Percentiles rank a stretch among this genome's conserved stretches.
Conservation (phyloP, 1,140 invertebrate genomes). For the Pogonomyrmex barbatus region DNA sequence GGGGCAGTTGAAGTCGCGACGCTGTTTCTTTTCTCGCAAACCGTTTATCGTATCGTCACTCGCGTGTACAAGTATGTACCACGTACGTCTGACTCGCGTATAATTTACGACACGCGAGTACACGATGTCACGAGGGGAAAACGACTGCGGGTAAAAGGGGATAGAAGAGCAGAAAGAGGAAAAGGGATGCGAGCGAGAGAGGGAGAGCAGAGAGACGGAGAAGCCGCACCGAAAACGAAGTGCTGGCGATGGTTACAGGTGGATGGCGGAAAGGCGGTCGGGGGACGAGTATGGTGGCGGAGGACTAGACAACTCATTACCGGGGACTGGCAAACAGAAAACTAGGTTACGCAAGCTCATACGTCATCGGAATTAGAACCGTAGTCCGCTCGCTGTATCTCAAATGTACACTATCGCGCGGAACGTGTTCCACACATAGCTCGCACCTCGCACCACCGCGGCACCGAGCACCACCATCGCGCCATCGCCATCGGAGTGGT, state of each 20-base stretch:
- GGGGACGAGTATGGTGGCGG: slow-evolving; percentile 19
- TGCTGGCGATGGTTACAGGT: slow-evolving; percentile 70
- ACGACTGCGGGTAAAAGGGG: slow-evolving; percentile 25
- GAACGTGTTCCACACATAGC: slow-evolving; percentile 74
- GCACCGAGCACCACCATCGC: slow-evolving; percentile 41
- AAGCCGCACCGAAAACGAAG: slow-evolving; percentile 58
- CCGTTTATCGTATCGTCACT: slow-evolving; percentile 54
- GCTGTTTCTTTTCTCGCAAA: slow-evolving; percentile 23
- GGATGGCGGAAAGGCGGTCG: slow-evolving; percentile 53
- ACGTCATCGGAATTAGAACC: slow-evolving; percentile 85
- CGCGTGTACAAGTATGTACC: slow-evolving; percentile 11
- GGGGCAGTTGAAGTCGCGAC: not conserved
- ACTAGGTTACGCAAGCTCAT: slow-evolving; percentile 84
- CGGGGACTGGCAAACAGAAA: slow-evolving; percentile 83
- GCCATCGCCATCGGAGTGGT: not conserved
- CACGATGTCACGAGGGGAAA: slow-evolving; percentile 58
- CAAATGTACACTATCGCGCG: slow-evolving; percentile 82
- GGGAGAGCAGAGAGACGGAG: not conserved
- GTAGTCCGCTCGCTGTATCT: slow-evolving; percentile 82
- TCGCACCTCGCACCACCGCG: slow-evolving; percentile 13
- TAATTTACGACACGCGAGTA: slow-evolving; percentile 70
- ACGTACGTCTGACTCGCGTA: slow-evolving; percentile 50
- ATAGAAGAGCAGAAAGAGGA: not conserved
- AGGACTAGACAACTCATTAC: slow-evolving; percentile 84
- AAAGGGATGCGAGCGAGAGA: slow-evolving; percentile 21